Percentiles rank a stretch among this genome's conserved stretches.
Conservation (phyloP, 1,140 invertebrate species). For the Yoshiicerus persimilis region DNA sequence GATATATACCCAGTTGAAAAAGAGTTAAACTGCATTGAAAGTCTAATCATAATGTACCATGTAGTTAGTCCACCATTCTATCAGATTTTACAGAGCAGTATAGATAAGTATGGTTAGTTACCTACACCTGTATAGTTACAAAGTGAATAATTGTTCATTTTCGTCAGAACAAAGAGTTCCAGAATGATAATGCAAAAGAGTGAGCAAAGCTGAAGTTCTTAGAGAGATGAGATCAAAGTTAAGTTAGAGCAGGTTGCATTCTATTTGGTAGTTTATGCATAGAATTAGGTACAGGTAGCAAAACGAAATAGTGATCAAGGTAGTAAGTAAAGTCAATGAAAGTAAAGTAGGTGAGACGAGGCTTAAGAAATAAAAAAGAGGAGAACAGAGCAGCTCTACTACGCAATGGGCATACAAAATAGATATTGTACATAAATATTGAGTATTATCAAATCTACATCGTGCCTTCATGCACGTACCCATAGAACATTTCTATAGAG, state of each 20-base stretch:
- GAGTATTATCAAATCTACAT: not conserved
- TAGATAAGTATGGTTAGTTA: not conserved
- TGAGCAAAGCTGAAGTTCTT: not conserved
- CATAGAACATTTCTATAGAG: not conserved
- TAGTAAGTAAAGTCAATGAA: not conserved
- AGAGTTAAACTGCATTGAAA: not conserved
- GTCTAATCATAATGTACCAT: not conserved
- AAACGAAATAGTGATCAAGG: not conserved
- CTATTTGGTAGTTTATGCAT: not conserved
- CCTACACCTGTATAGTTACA: not conserved
- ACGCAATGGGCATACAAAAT: not conserved
- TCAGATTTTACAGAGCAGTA: too few species aligned
- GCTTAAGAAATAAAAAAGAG: conserved; percentile 8
- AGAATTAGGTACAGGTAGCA: not conserved
- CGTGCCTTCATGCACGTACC: not conserved
- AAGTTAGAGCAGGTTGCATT: not conserved
- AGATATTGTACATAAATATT: not conserved
- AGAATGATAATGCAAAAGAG: not conserved
- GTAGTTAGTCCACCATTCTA: not conserved
- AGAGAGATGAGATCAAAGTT: not conserved
- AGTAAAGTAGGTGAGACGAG: not conserved
- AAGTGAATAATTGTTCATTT: not conserved
- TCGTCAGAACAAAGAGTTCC: not conserved
- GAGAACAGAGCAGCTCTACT: not conserved
- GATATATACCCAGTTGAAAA: too few species aligned